Evolutionary conservation across 2,113 vertebrate species (phyloP), one percentile per base, ranked within the genome.

Genomic region (Rynchops niger): DNA sequence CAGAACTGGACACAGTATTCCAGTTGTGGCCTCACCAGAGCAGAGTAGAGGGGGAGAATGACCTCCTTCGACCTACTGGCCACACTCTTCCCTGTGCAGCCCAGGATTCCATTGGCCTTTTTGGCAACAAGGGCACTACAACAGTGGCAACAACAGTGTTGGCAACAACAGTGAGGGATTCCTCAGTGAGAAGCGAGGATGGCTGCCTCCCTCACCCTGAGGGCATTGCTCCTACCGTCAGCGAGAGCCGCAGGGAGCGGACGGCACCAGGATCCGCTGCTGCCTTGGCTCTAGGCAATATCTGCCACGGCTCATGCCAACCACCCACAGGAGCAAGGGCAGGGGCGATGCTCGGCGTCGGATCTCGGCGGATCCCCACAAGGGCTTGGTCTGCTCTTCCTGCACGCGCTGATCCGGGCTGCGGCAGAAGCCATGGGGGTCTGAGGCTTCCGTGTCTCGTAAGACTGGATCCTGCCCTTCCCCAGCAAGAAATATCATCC

Each of bases 331-430:
- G 21, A 13, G 12, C 11, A 15, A n/a, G 32, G 32, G 12, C 49
- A 82, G 25, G 20, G 27, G 19, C 0, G 1, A 62, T 43, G 29
- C 25, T 61, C 1, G 0, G 3, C 0, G 0, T 5, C 1, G 0
- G 13, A 40, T 77, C 38, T 13, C 5, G 1, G 7, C 1, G 2
- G 14, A 36, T 34, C 13, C 26, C 22, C 9, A 9, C 5, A 34
- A 25, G 18, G 21, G 27, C 27, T 84, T 23, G 47, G 13, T 19
- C 0, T 0, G 15, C 30, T 79, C 27, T 58, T 36, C n/a, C 50
- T 22, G 66, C 34, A 50, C 0, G 0, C 12, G 14, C 6, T 17
- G 12, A 19, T 55, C 61, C 1, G 0, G 26, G 22, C 13, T 43
- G 3, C 58, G 43, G 12, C 16, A 43, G 25, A 76, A 88, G 16